phyloP scores from a whole-genome alignment of 2,797 vertebrate genomes.

The Mareca penelope region DNA sequence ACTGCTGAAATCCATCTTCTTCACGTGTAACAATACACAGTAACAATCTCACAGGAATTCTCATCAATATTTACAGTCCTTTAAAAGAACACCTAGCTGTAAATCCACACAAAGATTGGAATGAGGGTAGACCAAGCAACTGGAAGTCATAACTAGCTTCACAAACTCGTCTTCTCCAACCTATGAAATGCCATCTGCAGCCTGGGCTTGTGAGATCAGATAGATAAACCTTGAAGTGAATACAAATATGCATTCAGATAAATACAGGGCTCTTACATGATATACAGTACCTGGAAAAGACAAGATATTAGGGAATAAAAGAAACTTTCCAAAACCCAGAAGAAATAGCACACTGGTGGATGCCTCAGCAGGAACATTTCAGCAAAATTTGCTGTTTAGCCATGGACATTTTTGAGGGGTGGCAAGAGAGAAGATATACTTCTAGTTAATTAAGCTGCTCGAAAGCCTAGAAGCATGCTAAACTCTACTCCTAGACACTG shows the following conservation, averaged over 20 bases:
- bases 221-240: neutral
- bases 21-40: neutral
- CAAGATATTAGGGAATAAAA: neutral
- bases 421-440: neutral
- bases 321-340: neutral
- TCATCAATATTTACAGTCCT: neutral
- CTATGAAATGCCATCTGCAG: neutral
- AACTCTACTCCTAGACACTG: neutral
- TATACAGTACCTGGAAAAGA: neutral
- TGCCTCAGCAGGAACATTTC: neutral
- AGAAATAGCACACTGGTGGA: neutral
- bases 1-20: neutral
- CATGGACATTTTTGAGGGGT: neutral
- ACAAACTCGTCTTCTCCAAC: neutral
- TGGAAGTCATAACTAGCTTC: neutral
- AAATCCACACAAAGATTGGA: neutral
- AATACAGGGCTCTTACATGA: neutral
- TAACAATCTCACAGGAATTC: neutral
- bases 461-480: neutral
- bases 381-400: neutral
- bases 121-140: neutral
- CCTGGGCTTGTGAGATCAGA: neutral
- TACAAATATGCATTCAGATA: neutral
- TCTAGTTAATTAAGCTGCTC: neutral
- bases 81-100: neutral